Evolutionary conservation across 2,888 invertebrate genomes (phyloP).

Genomic region (Tenthredo scrophulariae): DNA sequence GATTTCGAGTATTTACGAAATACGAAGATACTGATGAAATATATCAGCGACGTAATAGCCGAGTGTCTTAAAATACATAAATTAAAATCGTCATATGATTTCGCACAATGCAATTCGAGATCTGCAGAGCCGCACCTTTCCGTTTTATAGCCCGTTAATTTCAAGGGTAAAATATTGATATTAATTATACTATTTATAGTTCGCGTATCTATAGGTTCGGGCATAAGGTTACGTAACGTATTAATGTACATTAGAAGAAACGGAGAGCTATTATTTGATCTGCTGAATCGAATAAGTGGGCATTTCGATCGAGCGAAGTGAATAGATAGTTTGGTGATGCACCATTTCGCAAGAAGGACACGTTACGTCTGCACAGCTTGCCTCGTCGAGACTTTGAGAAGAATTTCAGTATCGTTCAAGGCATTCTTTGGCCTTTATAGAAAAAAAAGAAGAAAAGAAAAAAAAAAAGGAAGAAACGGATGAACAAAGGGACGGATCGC

Average conservation of each 20-base stretch:
- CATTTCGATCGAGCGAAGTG: conserved; percentile 60
- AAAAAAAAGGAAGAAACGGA: not conserved
- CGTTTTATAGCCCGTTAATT: not conserved
- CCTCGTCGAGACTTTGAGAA: not conserved
- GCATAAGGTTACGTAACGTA: conserved; percentile 1
- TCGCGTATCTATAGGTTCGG: not conserved
- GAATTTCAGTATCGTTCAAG: conserved; percentile 23
- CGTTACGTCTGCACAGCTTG: conserved; percentile 53
- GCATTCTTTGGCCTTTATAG: not conserved
- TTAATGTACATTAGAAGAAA: not conserved
- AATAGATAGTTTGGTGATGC: conserved; percentile 67
- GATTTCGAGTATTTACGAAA: not conserved
- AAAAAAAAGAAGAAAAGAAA: not conserved
- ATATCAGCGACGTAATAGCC: not conserved
- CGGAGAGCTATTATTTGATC: conserved; percentile 66
- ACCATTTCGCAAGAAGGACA: conserved; percentile 69
- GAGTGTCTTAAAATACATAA: not conserved
- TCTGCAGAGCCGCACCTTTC: conserved; percentile 27
- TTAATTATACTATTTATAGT: not conserved
- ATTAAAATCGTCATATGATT: not conserved
- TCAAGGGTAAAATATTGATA: not conserved
- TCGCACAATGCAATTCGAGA: not conserved
- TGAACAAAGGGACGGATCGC: conserved; percentile 15
- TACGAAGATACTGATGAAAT: not conserved
- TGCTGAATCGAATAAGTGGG: conserved; percentile 68